Percentiles rank a stretch among this genome's conserved stretches.
These are phyloP conservation scores for Argyrosomus regius DNA, from an alignment of 2,797 vertebrate species.

Conservation along the genomic window DNA sequence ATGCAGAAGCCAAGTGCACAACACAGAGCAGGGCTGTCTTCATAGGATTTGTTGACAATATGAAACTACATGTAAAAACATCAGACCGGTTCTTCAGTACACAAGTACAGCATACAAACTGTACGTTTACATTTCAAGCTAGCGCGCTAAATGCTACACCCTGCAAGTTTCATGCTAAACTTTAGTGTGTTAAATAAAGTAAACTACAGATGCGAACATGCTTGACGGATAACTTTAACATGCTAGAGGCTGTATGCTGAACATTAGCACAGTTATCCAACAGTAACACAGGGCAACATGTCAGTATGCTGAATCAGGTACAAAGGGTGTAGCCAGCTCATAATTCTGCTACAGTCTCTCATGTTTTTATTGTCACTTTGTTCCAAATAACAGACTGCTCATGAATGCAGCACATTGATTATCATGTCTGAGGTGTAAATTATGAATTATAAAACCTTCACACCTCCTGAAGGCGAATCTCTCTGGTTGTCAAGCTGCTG, in stretches of 20 bases:
- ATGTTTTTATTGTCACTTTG: neutral
- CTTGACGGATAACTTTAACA: neutral
- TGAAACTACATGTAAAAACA: neutral
- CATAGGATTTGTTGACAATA: neutral
- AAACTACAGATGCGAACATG: neutral
- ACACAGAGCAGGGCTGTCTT: neutral
- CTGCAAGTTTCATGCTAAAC: too few relatives aligned
- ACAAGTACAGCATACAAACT: neutral
- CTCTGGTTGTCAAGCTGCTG: conserved; percentile 63
- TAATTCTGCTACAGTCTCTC: neutral
- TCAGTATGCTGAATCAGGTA: neutral
- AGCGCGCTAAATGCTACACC: neutral
- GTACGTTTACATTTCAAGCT: neutral
- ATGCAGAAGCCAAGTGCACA: neutral
- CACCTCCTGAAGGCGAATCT: conserved; percentile 87
- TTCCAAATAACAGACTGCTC: neutral
- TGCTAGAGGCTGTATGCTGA: neutral
- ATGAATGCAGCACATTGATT: too few relatives aligned
- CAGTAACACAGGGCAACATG: neutral
- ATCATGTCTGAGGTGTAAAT: neutral
- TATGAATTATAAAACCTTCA: neutral
- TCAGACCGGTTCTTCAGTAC: neutral
- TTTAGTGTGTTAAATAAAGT: too few relatives aligned
- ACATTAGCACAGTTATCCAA: neutral
- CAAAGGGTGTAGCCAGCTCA: neutral